These are phyloP conservation scores for Torymus auratus DNA, from an alignment of 2,888 invertebrate genomes.

Conservation along the genomic window DNA sequence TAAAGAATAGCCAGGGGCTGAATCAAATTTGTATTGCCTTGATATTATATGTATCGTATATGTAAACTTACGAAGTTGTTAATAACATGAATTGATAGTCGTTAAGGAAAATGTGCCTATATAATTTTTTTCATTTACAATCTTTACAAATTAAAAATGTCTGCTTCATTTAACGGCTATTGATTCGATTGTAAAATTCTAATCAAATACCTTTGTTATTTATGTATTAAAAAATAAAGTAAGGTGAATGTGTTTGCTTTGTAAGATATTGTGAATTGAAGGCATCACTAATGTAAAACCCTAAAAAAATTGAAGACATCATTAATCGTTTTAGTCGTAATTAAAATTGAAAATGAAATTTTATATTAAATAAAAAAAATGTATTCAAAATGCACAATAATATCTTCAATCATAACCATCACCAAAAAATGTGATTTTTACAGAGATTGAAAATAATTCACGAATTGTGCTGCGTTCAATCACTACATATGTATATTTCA, in stretches of 20 bases:
- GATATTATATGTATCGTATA: slow-evolving; percentile 38
- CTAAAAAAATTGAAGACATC: slow-evolving; percentile 3
- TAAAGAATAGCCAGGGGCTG: slow-evolving; percentile 14
- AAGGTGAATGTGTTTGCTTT: slow-evolving; percentile 42
- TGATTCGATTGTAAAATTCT: slow-evolving; percentile 32
- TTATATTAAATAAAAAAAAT: slow-evolving; percentile 34
- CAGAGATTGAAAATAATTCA: slow-evolving; percentile 22
- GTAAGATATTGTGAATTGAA: slow-evolving; percentile 39
- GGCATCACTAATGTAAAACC: slow-evolving; percentile 18
- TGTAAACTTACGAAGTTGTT: slow-evolving; percentile 40
- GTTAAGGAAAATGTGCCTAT: slow-evolving; percentile 45
- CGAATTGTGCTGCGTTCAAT: slow-evolving; percentile 36
- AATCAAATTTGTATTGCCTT: slow-evolving; percentile 43
- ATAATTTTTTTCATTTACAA: slow-evolving; percentile 34
- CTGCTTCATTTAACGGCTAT: slow-evolving; percentile 40
- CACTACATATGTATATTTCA: slow-evolving; percentile 34
- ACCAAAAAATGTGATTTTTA: slow-evolving; percentile 32
- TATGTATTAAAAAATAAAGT: slow-evolving; percentile 49
- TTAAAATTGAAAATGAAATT: slow-evolving; percentile 29
- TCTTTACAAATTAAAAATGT: slow-evolving; percentile 25
- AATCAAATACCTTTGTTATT: slow-evolving; percentile 47
- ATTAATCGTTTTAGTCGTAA: slow-evolving; percentile 21
- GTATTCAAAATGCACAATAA: slow-evolving; percentile 39
- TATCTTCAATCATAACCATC: slow-evolving; percentile 30
- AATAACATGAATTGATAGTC: slow-evolving; percentile 42